Evolutionary conservation across 2,113 vertebrate genomes (phyloP).

Genomic region (Dasypus novemcinctus): DNA sequence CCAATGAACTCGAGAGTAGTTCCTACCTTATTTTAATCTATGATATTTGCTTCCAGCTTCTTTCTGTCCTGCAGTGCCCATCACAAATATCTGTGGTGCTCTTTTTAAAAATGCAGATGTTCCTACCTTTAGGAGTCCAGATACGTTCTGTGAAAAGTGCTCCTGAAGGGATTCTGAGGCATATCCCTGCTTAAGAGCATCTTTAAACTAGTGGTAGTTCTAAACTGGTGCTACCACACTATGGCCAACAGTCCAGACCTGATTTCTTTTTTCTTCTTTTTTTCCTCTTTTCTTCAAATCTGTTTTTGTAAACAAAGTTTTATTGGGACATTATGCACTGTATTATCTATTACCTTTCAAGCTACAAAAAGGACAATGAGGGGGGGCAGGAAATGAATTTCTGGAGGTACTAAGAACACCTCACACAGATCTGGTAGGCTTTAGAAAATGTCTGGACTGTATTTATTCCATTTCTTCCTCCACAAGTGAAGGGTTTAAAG

Average conservation of each 20-base stretch:
- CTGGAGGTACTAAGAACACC: neutral
- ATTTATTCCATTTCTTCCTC: neutral
- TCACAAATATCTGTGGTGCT: neutral
- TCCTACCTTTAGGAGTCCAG: neutral
- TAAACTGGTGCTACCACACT: neutral
- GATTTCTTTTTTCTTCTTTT: neutral
- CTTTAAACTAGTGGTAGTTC: neutral
- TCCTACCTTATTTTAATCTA: neutral
- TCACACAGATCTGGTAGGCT: neutral
- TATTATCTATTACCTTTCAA: neutral
- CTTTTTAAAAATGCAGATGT: neutral
- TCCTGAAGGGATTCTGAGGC: neutral
- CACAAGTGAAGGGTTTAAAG: neutral
- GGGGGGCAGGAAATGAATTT: neutral
- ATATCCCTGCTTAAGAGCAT: neutral
- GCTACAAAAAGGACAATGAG: neutral
- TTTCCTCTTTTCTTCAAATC: neutral
- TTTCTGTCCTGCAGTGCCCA: neutral
- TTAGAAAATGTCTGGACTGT: neutral
- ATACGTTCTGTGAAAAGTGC: neutral
- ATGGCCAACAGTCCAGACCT: neutral
- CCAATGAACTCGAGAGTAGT: too few relatives aligned
- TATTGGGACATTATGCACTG: constrained; percentile 17
- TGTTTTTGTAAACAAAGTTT: constrained; percentile 58
- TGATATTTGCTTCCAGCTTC: neutral